These are phyloP conservation scores for Magallana nippona DNA, from an alignment of 2,888 invertebrate species.

Conservation along the genomic window DNA sequence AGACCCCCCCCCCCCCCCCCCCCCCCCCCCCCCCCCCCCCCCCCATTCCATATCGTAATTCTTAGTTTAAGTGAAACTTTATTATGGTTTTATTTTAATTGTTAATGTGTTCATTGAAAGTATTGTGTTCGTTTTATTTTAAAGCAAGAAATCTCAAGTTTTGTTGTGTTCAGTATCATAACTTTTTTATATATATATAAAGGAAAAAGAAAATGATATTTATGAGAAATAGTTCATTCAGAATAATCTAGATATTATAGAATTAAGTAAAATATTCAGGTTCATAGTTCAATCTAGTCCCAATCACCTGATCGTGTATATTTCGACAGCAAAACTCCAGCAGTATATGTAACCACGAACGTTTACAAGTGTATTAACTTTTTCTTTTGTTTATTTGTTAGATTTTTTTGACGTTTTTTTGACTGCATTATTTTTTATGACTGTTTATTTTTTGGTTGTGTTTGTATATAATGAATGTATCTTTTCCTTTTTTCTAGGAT, in stretches of 20 bases:
- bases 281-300: constrained; percentile 21
- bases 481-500: background rate
- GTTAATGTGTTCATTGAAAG: constrained; percentile 23
- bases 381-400: background rate
- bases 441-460: constrained; percentile 28
- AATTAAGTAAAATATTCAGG: constrained; percentile 8
- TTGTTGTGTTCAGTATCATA: constrained; percentile 9
- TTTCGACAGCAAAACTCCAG: background rate
- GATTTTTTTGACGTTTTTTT: background rate
- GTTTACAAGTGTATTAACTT: background rate
- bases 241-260: background rate
- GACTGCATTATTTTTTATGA: constrained; percentile 3
- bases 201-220: background rate
- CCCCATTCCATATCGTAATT: background rate
- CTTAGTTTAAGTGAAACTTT: constrained; percentile 12
- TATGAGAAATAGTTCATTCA: background rate
- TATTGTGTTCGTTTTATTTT: constrained; percentile 31
- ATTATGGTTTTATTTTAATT: constrained; percentile 10
- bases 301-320: constrained; percentile 11
- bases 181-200: background rate
- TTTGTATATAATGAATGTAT: constrained; percentile 15
- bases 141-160: constrained; percentile 10
- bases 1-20: background rate
- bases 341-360: background rate
- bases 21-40: background rate